A percentile compares a stretch with the other conserved stretches of the same genome.
These are phyloP conservation scores for Pseudopleuronectes americanus DNA, from an alignment of 2,797 vertebrate genomes.

Conservation along the genomic window DNA sequence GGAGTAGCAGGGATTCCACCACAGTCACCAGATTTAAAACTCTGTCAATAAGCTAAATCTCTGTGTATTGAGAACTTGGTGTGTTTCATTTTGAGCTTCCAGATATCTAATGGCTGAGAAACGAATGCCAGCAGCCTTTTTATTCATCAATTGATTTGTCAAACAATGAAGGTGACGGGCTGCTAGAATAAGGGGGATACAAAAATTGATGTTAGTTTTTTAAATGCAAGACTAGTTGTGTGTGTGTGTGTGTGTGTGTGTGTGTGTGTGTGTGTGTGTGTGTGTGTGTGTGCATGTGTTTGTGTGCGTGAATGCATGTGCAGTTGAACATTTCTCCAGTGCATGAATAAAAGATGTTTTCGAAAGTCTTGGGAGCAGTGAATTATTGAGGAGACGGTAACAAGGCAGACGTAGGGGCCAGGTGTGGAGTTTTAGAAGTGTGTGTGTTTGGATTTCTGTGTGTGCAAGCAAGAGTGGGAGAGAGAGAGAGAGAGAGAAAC, in stretches of 20 bases:
- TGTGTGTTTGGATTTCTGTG: background rate
- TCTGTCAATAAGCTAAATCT: too few species aligned
- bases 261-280: constrained; percentile 25
- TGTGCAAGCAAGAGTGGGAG: background rate
- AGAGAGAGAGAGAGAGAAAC: background rate
- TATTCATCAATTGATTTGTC: constrained; percentile 23
- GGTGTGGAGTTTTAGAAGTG: constrained; percentile 53
- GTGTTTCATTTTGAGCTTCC: background rate
- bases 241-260: constrained; percentile 24
- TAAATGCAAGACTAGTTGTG: constrained; percentile 19
- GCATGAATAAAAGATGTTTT: constrained; percentile 80
- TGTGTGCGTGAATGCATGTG: constrained; percentile 24
- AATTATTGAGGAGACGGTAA: constrained; percentile 83
- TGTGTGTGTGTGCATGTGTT: constrained; percentile 24
- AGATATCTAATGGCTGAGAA: background rate
- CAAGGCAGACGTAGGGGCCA: constrained; percentile 60
- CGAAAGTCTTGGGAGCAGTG: constrained; percentile 73
- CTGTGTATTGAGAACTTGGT: background rate
- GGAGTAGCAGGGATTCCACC: too few species aligned
- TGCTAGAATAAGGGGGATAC: constrained; percentile 9
- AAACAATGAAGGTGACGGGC: constrained; percentile 10
- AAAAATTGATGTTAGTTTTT: constrained; percentile 14
- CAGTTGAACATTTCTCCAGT: constrained; percentile 61
- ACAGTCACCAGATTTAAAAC: too few species aligned
- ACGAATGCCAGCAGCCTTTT: background rate